These are phyloP conservation scores for Rousettus leschenaultii DNA, from an alignment of 2,113 vertebrate genomes.

Conservation along the genomic window DNA sequence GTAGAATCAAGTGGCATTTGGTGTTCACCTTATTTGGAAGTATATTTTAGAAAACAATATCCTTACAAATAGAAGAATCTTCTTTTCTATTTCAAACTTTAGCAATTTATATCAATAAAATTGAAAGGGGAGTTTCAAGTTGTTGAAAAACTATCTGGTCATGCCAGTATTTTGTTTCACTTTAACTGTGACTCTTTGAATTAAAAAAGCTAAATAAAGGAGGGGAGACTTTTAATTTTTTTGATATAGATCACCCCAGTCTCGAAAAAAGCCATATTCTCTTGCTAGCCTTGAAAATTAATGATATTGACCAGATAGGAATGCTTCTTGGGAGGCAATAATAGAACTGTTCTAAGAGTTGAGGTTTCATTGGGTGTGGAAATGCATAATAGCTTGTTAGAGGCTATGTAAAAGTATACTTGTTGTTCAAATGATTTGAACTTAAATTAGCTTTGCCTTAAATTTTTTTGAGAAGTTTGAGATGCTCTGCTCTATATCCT, in stretches of 20 bases:
- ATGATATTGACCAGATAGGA: background rate
- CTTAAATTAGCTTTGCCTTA: conserved; percentile 10
- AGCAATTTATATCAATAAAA: background rate
- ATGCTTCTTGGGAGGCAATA: background rate
- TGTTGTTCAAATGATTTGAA: conserved; percentile 29
- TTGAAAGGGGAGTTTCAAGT: background rate
- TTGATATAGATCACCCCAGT: background rate
- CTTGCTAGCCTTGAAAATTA: background rate
- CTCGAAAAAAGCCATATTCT: background rate
- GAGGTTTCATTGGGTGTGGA: background rate
- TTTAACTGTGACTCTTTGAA: background rate
- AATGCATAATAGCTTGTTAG: background rate
- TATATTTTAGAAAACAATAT: background rate
- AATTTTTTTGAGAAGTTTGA: background rate
- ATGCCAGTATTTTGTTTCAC: background rate
- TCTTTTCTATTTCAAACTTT: background rate
- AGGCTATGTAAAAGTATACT: background rate
- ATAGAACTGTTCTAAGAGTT: background rate
- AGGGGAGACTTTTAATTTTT: background rate
- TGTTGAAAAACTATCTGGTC: background rate
- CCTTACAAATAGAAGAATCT: background rate
- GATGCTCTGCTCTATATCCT: background rate
- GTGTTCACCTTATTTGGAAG: background rate
- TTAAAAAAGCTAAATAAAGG: background rate
- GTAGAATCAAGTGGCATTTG: background rate